These are phyloP conservation scores for Erannis defoliaria DNA, from an alignment of 2,888 invertebrate genomes.

Conservation along the genomic window DNA sequence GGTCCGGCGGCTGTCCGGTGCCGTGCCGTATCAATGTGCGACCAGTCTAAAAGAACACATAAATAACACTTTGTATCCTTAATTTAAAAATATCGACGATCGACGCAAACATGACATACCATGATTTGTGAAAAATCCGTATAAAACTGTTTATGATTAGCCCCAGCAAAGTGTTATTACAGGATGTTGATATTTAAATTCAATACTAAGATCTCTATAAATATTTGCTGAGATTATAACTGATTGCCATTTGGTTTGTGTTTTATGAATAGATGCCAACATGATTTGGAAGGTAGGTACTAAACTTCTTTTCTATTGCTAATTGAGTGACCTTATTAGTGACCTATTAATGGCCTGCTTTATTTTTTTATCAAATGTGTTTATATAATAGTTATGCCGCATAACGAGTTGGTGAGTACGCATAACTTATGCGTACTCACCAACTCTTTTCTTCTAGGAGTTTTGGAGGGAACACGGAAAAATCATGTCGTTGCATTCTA, in stretches of 20 bases:
- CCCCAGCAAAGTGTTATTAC: conserved; percentile 15
- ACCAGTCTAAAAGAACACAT: no score
- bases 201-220: conserved; percentile 51
- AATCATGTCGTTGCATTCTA: no score
- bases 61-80: no score
- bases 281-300: conserved; percentile 78
- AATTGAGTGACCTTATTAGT: neutral
- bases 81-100: no score
- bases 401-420: no score
- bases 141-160: neutral
- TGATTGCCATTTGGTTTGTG: conserved; percentile 52
- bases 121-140: conserved; percentile 19
- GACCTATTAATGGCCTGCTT: conserved; percentile 1
- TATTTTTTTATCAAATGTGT: no score
- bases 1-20: no score
- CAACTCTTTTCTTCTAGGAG: neutral
- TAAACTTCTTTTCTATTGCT: conserved; percentile 12
- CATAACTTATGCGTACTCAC: no score
- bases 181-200: conserved; percentile 23
- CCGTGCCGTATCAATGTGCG: no score
- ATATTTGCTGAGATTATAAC: conserved; percentile 56
- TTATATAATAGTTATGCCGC: no score
- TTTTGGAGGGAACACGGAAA: no score
- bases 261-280: conserved; percentile 54
- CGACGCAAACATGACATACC: no score